These are phyloP conservation scores for Morelia viridis DNA, from an alignment of 2,797 vertebrate species.

Conservation along the genomic window DNA sequence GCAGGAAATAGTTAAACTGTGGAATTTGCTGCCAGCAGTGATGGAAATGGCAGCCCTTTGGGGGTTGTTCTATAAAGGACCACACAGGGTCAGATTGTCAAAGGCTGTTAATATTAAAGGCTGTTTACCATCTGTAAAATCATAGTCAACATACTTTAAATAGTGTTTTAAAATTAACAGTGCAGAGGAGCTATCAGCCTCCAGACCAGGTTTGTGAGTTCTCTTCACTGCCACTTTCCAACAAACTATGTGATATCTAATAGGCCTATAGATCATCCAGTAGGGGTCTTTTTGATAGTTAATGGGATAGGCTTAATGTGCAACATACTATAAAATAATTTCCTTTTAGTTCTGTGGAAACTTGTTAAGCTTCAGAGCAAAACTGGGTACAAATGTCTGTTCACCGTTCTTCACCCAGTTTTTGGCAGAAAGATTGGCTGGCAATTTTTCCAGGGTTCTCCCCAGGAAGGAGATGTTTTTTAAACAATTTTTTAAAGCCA, in stretches of 20 bases:
- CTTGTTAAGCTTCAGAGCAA: not conserved
- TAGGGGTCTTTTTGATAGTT: not conserved
- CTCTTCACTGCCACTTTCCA: not conserved
- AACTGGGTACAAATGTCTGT: not conserved
- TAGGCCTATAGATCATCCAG: not conserved
- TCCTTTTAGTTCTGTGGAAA: not conserved
- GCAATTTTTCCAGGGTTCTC: not conserved
- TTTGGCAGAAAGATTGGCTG: not conserved
- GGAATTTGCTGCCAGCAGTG: not conserved
- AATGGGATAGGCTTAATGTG: not conserved
- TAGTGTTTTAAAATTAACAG: not conserved
- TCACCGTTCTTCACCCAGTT: not conserved
- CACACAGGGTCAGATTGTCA: not conserved
- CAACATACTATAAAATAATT: not conserved
- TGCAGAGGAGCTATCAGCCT: not conserved
- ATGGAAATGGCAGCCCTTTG: too few relatives aligned
- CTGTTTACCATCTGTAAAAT: not conserved
- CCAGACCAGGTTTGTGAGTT: not conserved
- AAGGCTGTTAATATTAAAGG: not conserved
- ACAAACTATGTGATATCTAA: not conserved
- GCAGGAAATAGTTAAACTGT: not conserved
- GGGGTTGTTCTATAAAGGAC: not conserved
- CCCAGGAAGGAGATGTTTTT: not conserved
- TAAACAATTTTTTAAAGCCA: not conserved
- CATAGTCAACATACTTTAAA: not conserved